Conservation (phyloP, 2,797 vertebrate species). For the Natrix natrix region DNA sequence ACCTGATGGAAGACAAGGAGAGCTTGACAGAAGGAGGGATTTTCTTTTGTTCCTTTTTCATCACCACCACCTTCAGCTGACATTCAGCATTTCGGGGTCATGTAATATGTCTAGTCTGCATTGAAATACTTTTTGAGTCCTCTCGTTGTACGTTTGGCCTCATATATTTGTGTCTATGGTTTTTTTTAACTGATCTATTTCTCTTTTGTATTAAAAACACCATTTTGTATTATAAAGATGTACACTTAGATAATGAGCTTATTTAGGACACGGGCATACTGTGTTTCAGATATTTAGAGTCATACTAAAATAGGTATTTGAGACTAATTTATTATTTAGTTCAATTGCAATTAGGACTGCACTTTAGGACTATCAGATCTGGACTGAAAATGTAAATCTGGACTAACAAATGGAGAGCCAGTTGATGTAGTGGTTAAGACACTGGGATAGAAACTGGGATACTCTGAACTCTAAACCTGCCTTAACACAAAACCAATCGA, state of each 20-base stretch:
- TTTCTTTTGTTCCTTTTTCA: background rate
- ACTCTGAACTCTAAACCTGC: background rate
- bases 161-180: background rate
- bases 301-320: background rate
- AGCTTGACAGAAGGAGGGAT: background rate
- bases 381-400: background rate
- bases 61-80: background rate
- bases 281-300: background rate
- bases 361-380: background rate
- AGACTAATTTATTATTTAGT: background rate
- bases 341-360: background rate
- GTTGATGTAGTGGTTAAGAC: background rate
- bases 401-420: background rate
- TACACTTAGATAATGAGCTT: background rate
- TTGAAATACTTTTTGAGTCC: background rate
- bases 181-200: background rate
- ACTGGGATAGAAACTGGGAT: background rate
- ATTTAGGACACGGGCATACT: background rate
- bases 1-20: background rate
- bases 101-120: background rate
- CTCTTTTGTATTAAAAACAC: background rate
- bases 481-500: background rate
- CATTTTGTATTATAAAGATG: background rate
- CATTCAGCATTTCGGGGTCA: background rate
- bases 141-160: too few relatives aligned